These are phyloP conservation scores for Rhopalosiphum maidis DNA, from an alignment of 1,140 invertebrate species.

Conservation along the genomic window DNA sequence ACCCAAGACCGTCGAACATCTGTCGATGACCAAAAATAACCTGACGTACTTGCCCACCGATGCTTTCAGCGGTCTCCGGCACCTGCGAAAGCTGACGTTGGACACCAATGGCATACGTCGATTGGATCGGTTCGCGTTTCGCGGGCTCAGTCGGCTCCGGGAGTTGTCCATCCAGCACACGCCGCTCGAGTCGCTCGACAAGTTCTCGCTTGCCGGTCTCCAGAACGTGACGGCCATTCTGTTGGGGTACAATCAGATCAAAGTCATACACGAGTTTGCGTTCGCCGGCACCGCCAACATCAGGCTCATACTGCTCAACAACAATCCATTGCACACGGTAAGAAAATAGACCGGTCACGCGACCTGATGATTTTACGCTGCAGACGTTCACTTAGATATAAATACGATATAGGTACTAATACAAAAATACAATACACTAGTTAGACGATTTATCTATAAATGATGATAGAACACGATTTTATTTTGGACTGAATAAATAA, in stretches of 20 bases:
- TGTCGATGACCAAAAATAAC: constrained; percentile 81
- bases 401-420: neutral
- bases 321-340: constrained; percentile 78
- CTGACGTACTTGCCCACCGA: constrained; percentile 78
- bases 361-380: neutral
- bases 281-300: constrained; percentile 85
- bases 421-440: no score
- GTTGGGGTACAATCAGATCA: constrained; percentile 79
- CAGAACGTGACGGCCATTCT: constrained; percentile 80
- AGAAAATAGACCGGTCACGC: neutral
- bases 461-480: no score
- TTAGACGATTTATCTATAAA: neutral
- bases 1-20: constrained; percentile 75
- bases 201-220: constrained; percentile 80
- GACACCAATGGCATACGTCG: constrained; percentile 81
- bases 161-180: constrained; percentile 84
- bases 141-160: constrained; percentile 75
- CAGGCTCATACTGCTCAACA: constrained; percentile 74
- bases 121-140: constrained; percentile 82
- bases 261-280: constrained; percentile 77
- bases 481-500: neutral
- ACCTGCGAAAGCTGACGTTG: constrained; percentile 75
- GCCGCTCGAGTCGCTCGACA: constrained; percentile 75
- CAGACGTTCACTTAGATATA: no score
- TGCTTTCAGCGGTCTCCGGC: constrained; percentile 75